Base-by-base conservation (phyloP, 2,113 vertebrate genomes). In the Nerophis lumbriciformis region DNA sequence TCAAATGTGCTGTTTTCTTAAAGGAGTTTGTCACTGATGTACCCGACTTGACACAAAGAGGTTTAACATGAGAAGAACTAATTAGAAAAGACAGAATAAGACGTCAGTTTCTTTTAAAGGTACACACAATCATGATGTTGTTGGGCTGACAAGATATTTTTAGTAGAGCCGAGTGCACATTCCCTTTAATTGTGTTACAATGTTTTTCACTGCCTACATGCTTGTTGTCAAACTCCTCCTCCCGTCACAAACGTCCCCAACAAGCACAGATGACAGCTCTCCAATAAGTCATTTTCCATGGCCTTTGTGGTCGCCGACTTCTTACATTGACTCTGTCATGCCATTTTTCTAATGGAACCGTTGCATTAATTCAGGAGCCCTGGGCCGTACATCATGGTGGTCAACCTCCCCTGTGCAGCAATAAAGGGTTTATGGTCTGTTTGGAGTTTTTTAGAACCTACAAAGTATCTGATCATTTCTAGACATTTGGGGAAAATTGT, bases 291-390 rank as follows among this genome's bases (percentile, higher is more conserved):
- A 80, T 77, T 72, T 80, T 86, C 79, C 70, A 53, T 72, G 72
- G 79, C 50, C 73, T 75, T 49, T 71, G 72, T 82, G 88, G 83
- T 90, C 78, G 80, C 80, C 71, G 63, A 72, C 86, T 73, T 79
- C 69, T 82, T 78, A 82, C 79, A 88, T 88, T 79, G 73, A 74
- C 72, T 76, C 77, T 80, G 85, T 88, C 89, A 77, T 88, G 78
- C 71, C 73, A 89, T 89, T 87, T 83, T 82, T 91, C 75, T 83
- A 75, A 90, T 88, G 89, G 90, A 91, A 81, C 49, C 38, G 50
- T 85, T 83, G 83, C 77, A 85, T 88, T 89, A 86, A 83, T 87
- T 73, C 67, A 80, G 65, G 53, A 52, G 68, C 65, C 8, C 8
- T 51, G 44, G 39, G 72, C 71, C 50, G 66, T 72, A 76, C 63